Percentiles rank a stretch among this genome's conserved stretches.
Evolutionary conservation across 1,140 invertebrate species (phyloP).

Genomic region (Leptopilina clavipes): DNA sequence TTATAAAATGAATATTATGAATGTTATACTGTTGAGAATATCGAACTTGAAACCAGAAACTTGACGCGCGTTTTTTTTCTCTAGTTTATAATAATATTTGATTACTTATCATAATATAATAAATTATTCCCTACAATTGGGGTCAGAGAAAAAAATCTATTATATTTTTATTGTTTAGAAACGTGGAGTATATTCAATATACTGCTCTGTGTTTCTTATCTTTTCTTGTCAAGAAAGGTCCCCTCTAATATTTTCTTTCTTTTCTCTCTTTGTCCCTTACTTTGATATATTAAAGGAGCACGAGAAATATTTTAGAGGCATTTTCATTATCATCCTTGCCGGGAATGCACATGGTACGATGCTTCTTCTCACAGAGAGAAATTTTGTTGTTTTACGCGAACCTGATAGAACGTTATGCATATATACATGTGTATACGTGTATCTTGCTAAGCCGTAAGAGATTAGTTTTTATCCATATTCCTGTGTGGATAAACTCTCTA

Average conservation of each 20-base stretch:
- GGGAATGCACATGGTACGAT: conserved; percentile 46
- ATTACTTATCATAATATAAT: too few relatives aligned
- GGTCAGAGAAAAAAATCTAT: background rate
- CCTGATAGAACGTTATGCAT: background rate
- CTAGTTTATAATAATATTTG: too few relatives aligned
- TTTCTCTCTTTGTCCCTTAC: background rate
- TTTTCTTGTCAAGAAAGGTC: conserved; percentile 12
- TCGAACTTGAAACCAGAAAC: too few relatives aligned
- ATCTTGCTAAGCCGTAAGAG: background rate
- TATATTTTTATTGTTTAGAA: background rate
- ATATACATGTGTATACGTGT: background rate
- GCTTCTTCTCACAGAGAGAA: conserved; percentile 7
- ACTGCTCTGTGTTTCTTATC: conserved; percentile 34
- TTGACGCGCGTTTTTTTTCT: too few relatives aligned
- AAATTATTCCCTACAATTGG: too few relatives aligned
- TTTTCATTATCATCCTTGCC: conserved; percentile 49
- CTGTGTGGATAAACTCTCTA: background rate
- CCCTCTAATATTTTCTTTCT: conserved; percentile 31
- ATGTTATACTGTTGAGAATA: too few relatives aligned
- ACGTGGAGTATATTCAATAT: conserved; percentile 16
- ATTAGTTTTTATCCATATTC: conserved; percentile 9
- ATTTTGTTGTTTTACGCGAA: conserved; percentile 9
- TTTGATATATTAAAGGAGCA: conserved; percentile 49
- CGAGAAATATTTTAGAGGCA: conserved; percentile 51
- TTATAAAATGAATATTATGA: too few relatives aligned